Evolutionary conservation across 2,113 vertebrate genomes (phyloP), one percentile per base, ranked within the genome.

Genomic region (Hippocampus abdominalis): DNA sequence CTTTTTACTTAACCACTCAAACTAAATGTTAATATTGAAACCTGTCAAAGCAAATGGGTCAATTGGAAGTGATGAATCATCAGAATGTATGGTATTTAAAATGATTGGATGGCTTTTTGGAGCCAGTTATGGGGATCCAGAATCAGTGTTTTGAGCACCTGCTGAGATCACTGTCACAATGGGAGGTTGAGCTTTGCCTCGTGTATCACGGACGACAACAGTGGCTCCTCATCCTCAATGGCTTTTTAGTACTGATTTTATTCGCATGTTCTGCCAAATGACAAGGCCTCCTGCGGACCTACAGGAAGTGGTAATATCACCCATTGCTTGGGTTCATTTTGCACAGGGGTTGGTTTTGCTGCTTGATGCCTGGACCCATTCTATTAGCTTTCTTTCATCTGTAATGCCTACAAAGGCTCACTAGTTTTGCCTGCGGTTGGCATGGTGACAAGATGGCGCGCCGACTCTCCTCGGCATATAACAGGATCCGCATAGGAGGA

Each of bases 281-380:
- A 76, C 44, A 77, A 66, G 40, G 78, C 78, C 69, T 79, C 86
- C 82, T 0, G 64, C 72, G 20, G 82, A 68, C 78, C 77, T 71
- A 75, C 79, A 87, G 84, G 80, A 86, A 89, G 81, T 68, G 68
- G 73, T 68, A 63, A 85, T 76, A 78, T 83, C 73, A 70, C 72
- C 70, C 80, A 12, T 74, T 64, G 77, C 76, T 79, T 65, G 68
- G 72, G 66, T 71, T 74, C 80, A 70, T 80, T 81, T 62, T 0
- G 67, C 70, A 4, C 87, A 76, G 82, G 68, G 77, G 84, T 87
- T 71, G 75, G 74, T 80, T 71, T 64, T 66, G 64, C 76, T 20
- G 74, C 78, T 80, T 71, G 60, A 81, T 82, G 80, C 78, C 78
- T 80, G 1, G 70, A 81, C 75, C 66, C 69, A n/a, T 69, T 79